Conservation (phyloP, 2,797 vertebrate species). For the Macropodus opercularis region DNA sequence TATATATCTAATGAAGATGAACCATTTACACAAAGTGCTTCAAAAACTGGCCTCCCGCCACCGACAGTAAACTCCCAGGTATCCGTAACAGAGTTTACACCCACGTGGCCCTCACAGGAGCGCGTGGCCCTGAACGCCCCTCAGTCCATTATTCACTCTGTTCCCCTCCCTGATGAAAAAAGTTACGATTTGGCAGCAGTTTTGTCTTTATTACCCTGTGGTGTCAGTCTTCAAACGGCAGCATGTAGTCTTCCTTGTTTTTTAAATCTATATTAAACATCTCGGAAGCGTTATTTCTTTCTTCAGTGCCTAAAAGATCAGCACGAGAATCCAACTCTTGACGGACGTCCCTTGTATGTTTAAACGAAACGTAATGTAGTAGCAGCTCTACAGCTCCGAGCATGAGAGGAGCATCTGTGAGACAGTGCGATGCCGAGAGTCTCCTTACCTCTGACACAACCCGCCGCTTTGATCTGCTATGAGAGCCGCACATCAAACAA, state of each 20-base stretch:
- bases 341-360: conserved; percentile 2
- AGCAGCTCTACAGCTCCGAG: not conserved
- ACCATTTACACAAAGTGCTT: too few species aligned
- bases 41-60: too few species aligned
- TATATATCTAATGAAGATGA: too few species aligned
- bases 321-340: too few species aligned
- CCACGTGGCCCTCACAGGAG: too few species aligned
- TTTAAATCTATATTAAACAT: not conserved
- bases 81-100: not conserved
- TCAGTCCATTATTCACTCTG: not conserved
- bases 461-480: conserved; percentile 58
- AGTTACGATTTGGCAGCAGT: not conserved
- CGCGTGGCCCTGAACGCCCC: not conserved
- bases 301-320: not conserved
- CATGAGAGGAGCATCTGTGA: conserved; percentile 32
- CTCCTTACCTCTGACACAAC: conserved; percentile 51
- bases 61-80: too few species aligned
- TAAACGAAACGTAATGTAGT: conserved; percentile 13
- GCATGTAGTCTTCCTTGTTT: too few species aligned
- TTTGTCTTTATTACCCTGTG: not conserved
- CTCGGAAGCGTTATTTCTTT: not conserved
- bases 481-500: conserved; percentile 62
- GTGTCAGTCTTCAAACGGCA: too few species aligned
- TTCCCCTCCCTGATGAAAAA: not conserved
- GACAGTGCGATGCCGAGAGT: conserved; percentile 24